Evolutionary conservation across 2,888 invertebrate genomes (phyloP), one percentile per base, ranked within the genome.

Genomic region (Hofmannophila pseudospretella): DNA sequence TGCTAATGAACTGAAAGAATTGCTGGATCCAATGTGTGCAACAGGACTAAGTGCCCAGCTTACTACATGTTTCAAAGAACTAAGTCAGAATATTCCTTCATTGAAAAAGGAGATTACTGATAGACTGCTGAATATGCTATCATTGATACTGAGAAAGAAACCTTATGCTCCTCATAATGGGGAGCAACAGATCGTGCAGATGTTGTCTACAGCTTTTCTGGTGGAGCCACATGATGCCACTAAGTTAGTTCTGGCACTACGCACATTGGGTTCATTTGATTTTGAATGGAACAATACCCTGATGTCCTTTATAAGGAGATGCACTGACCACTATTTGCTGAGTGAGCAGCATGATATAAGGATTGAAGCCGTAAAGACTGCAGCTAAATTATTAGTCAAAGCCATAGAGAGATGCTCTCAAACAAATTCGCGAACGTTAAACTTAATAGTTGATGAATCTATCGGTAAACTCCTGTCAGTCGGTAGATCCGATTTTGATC

Each of bases 401-500:
- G 94, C 97, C 0, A 91, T 98, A 12, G 91, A 92, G 58, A 85
- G 88, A 44, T 86, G 88, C 10, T 71, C 84, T 28, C 90, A 89
- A 54, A 90, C 91, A 42, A 91, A 91, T 42, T 94, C 95, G 1
- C 92, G 94, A 49, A 96, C 96, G 0, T 90, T 98, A 0, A 94
- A 94, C 41, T 90, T 91, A 38, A 94, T 97, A 0, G 95, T 99
- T n/a, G 95, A 96, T 7, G 94, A 96, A 63, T 97, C 99, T 3
- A 88, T 99, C 12, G 93, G 94, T 26, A 96, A 97, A 66, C 86
- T 99, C 4, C 86, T 99, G 1, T 92, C 95, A 11, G 96, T 98
- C 1, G 98, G 97, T 19, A 94, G 99, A 43, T 98, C 98, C 1
- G 99, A 99, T 78, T 93, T 94, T 72, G 98, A 99, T 72, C 91